Evolutionary conservation across 2,888 invertebrate species (phyloP).

Genomic region (Strigamia transsilvanica): DNA sequence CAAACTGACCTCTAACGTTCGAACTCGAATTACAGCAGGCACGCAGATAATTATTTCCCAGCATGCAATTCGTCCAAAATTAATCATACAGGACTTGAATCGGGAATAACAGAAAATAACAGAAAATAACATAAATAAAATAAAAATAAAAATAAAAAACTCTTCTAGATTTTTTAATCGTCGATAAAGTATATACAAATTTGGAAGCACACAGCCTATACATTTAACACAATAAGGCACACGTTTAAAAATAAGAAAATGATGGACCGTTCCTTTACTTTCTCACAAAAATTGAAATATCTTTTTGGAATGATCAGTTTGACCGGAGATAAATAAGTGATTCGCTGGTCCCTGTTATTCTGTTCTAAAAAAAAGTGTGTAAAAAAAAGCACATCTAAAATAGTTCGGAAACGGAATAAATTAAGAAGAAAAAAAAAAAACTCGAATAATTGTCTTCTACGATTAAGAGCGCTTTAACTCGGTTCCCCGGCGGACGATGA

Average conservation of each 20-base stretch:
- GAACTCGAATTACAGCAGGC: conserved; percentile 9
- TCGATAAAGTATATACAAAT: conserved; percentile 31
- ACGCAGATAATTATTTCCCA: conserved; percentile 9
- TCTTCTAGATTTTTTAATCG: conserved; percentile 20
- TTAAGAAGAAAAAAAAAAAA: neutral
- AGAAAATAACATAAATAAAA: neutral
- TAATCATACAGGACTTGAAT: neutral
- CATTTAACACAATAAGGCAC: conserved; percentile 46
- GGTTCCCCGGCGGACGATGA: neutral
- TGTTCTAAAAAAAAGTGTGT: neutral
- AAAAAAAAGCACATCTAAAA: conserved; percentile 21
- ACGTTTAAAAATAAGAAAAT: neutral
- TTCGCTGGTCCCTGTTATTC: neutral
- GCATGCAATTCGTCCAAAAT: neutral
- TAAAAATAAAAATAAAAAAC: neutral
- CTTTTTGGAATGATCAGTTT: neutral
- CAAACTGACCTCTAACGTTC: neutral
- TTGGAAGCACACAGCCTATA: neutral
- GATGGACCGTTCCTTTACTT: neutral
- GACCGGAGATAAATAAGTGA: neutral
- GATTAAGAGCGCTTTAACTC: neutral
- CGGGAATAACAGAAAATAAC: neutral
- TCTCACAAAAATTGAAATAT: neutral
- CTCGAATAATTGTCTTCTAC: neutral
- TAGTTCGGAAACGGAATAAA: neutral